Conservation (phyloP, 2,797 vertebrate genomes). For the Paguma larvata region DNA sequence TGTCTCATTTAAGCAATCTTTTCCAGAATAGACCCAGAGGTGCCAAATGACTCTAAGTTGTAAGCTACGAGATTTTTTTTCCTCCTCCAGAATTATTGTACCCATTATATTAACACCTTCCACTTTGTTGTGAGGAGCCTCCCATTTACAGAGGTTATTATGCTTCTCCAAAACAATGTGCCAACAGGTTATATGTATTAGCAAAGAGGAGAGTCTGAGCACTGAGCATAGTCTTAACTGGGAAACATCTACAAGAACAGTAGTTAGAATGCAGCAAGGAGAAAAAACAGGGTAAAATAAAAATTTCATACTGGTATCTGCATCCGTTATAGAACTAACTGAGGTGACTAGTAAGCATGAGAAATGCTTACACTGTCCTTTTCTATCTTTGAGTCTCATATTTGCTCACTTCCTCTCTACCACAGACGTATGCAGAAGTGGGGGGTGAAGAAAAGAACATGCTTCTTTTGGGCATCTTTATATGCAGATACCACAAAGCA, state of each 20-base stretch:
- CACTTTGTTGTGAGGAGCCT: conserved; percentile 69
- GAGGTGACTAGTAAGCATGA: not conserved
- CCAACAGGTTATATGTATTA: conserved; percentile 36
- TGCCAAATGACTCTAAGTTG: conserved; percentile 78
- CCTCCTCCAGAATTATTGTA: conserved; percentile 64
- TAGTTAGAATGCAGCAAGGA: not conserved
- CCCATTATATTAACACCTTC: conserved; percentile 69
- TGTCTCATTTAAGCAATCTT: conserved; percentile 82
- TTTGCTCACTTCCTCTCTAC: not conserved
- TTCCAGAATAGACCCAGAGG: conserved; percentile 75
- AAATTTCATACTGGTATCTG: not conserved
- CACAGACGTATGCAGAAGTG: not conserved
- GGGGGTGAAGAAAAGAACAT: not conserved
- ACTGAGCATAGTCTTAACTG: not conserved
- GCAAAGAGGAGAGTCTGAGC: conserved; percentile 9
- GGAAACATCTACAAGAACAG: not conserved
- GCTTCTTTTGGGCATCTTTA: not conserved
- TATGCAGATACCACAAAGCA: not conserved
- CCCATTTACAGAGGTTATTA: conserved; percentile 71
- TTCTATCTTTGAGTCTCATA: not conserved
- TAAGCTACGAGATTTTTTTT: conserved; percentile 62
- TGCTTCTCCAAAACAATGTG: conserved; percentile 49
- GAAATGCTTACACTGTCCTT: not conserved
- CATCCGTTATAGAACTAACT: not conserved
- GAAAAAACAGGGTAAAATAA: not conserved